phyloP scores from a whole-genome alignment of 2,113 vertebrate genomes.

The Ageneiosus marmoratus region DNA sequence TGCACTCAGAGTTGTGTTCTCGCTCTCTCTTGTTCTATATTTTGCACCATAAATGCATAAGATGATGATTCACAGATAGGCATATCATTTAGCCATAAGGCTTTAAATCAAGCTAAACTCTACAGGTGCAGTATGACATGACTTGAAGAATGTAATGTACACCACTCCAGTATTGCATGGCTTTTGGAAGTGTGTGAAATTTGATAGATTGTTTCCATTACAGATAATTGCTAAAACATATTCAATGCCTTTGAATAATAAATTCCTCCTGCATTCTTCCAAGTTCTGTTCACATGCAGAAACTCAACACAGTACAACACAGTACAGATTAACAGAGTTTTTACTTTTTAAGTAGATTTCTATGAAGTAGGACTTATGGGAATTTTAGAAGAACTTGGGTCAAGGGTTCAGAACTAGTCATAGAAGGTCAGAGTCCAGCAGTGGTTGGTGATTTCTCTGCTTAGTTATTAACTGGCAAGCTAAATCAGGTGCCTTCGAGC shows the following conservation, averaged over 20 bases:
- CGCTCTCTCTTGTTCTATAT: background rate
- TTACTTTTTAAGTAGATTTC: background rate
- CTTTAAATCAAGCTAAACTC: constrained; percentile 33
- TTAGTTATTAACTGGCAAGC: background rate
- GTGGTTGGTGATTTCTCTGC: background rate
- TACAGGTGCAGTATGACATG: constrained; percentile 18
- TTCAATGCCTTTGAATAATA: constrained; percentile 12
- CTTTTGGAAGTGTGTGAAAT: constrained; percentile 28
- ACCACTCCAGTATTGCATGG: constrained; percentile 16
- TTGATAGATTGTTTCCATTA: constrained; percentile 33
- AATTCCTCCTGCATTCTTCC: constrained; percentile 2
- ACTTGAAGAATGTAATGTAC: constrained; percentile 39
- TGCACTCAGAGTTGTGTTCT: background rate
- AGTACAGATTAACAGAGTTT: constrained; percentile 3
- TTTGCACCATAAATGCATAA: background rate
- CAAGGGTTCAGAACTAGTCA: background rate
- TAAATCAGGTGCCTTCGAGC: background rate
- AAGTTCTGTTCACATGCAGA: constrained; percentile 1
- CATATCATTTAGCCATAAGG: constrained; percentile 10
- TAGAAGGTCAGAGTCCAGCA: background rate
- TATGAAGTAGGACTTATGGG: background rate
- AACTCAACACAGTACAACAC: background rate
- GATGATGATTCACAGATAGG: background rate
- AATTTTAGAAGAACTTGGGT: background rate
- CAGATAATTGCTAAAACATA: constrained; percentile 36